Evolutionary conservation across 2,888 invertebrate species (phyloP).

Genomic region (Cylindroiulus punctatus): DNA sequence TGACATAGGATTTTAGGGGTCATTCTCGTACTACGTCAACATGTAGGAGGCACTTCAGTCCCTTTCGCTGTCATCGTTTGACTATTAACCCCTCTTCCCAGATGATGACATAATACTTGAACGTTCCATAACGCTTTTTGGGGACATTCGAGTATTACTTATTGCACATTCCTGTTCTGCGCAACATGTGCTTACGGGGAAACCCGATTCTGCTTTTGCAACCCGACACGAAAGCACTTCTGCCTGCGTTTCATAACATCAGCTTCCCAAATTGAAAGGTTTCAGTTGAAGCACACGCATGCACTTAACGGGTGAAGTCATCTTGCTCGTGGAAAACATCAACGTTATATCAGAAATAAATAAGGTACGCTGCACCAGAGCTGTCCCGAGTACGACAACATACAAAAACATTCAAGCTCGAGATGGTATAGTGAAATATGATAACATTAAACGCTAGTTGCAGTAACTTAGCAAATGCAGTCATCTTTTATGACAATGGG

Average conservation of each 20-base stretch:
- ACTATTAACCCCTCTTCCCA: not conserved
- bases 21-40: too few species aligned
- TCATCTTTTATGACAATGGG: not conserved
- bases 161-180: too few species aligned
- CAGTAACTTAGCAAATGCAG: not conserved
- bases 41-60: too few species aligned
- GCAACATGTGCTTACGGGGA: not conserved
- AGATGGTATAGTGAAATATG: not conserved
- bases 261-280: not conserved
- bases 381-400: too few species aligned
- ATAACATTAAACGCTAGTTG: too few species aligned
- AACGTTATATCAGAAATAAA: not conserved
- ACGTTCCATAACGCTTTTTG: too few species aligned
- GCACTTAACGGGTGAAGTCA: slow-evolving; percentile 2
- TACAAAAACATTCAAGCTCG: not conserved
- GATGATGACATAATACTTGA: too few species aligned
- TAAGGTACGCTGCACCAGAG: too few species aligned
- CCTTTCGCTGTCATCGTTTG: too few species aligned
- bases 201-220: not conserved
- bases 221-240: not conserved
- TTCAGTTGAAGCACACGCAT: not conserved
- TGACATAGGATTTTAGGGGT: too few species aligned
- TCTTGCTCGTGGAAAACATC: not conserved
- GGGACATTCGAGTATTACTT: not conserved
- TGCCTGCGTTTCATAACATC: not conserved